Evolutionary conservation across 2,888 invertebrate species (phyloP), one percentile per base, ranked within the genome.

Genomic region (Drosophila incognita): DNA sequence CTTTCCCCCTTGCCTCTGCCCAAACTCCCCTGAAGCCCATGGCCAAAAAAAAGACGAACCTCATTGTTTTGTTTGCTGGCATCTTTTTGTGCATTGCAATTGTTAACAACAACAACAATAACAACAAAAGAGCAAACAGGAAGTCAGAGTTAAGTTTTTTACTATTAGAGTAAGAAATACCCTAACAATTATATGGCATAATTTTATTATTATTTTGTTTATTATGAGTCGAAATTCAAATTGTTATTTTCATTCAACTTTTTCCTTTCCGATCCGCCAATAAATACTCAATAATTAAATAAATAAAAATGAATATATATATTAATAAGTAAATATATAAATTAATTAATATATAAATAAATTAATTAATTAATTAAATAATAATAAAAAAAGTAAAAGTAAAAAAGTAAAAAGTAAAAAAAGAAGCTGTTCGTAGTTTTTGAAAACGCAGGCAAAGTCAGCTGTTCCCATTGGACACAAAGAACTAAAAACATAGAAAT

Each of bases 41-140:
- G 33, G n/a, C 49, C 59, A 38, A 36, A 61, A 48, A 48, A 36
- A 42, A 57, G 40, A 66, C 5, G 27, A 2, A 4, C 18, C 18
- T 54, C 54, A 54, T 54, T 54, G 54, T 60, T 65, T 68, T 72
- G 60, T 69, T 74, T 62, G 69, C 67, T 66, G 76, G 78, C 81
- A 79, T 83, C 83, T 76, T 81, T 81, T 75, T 78, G 74, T 76
- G 74, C 74, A 73, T 29, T 77, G 76, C 74, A 73, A 81, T 83
- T 86, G 81, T 81, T 79, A 77, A 70, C 74, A 75, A 79, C 78
- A 75, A 72, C 69, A 73, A 33, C 61, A 66, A 31, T 59, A 66
- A 31, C 24, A 36, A 48, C 49, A 58, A 33, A 38, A 31, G 33
- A 33, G 27, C 53, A 49, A 77, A 59, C 54, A 29, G 40, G 5